Percentiles rank a stretch among this genome's conserved stretches.
Conservation (phyloP, 2,888 invertebrate genomes). For the Cosmorhoe ocellata region DNA sequence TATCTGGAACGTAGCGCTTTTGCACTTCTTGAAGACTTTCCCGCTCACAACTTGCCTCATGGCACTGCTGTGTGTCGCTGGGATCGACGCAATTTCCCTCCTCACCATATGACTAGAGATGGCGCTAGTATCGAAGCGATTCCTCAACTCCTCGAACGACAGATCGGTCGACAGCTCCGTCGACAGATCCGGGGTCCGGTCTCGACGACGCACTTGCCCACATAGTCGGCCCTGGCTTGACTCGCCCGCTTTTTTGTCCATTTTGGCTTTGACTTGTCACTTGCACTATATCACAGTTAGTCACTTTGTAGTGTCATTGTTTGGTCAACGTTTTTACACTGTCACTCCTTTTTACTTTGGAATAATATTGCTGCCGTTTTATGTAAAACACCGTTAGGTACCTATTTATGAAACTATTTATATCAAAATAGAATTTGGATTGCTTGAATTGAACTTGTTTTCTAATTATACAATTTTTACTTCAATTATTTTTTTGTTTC, state of each 20-base stretch:
- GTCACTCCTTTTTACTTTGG: neutral
- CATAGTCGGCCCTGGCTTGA: constrained; percentile 54
- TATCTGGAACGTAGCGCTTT: constrained; percentile 93
- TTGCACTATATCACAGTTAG: constrained; percentile 42
- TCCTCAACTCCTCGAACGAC: constrained; percentile 73
- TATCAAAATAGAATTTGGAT: neutral
- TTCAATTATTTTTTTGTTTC: no score
- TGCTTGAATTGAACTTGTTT: no score
- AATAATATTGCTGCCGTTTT: neutral
- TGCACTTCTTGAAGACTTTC: constrained; percentile 90
- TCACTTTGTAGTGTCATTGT: constrained; percentile 37
- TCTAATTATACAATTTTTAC: no score
- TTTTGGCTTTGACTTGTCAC: constrained; percentile 53
- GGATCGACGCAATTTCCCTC: constrained; percentile 70
- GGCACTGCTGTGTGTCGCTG: constrained; percentile 76
- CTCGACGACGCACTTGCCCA: constrained; percentile 68
- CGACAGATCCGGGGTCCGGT: constrained; percentile 60
- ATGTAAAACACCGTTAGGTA: no score
- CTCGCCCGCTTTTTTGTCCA: constrained; percentile 58
- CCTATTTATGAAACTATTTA: no score
- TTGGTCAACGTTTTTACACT: constrained; percentile 15
- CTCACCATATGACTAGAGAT: constrained; percentile 47
- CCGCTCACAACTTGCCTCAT: constrained; percentile 77
- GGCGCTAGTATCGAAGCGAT: constrained; percentile 73
- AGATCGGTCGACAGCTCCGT: constrained; percentile 62